Evolutionary conservation across 1,140 invertebrate genomes (phyloP).

Genomic region (Pentalonia nigronervosa): DNA sequence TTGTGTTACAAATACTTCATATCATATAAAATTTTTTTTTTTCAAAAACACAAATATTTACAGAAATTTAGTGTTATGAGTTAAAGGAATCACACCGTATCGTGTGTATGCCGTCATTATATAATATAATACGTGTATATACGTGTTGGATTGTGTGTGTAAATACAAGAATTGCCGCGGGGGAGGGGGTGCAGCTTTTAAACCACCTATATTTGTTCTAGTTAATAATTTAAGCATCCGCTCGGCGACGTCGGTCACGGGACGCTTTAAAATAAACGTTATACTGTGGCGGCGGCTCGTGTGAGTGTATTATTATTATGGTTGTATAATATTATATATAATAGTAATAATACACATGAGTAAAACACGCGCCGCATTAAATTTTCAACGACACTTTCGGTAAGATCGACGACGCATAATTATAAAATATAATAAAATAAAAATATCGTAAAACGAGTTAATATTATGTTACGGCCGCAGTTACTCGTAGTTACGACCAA

Average conservation of each 20-base stretch:
- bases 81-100: background rate
- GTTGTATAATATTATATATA: background rate
- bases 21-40: background rate
- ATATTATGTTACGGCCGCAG: background rate
- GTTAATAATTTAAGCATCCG: conserved; percentile 46
- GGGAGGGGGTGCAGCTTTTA: conserved; percentile 3
- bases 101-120: background rate
- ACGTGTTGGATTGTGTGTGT: background rate
- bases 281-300: background rate
- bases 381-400: conserved; percentile 12
- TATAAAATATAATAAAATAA: background rate
- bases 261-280: conserved; percentile 52
- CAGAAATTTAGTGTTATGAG: background rate
- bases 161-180: too few species aligned
- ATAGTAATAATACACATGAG: background rate
- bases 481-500: background rate
- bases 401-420: background rate
- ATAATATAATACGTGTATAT: background rate
- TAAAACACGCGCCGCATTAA: background rate
- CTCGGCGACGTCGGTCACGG: conserved; percentile 39
- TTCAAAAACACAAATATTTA: background rate
- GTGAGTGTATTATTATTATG: background rate
- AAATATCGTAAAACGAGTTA: background rate
- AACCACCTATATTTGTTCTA: conserved; percentile 7
- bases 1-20: background rate